A percentile compares a stretch with the other conserved stretches of the same genome.
Evolutionary conservation across 2,797 vertebrate species (phyloP).

Genomic region (Neopelma chrysocephalum): DNA sequence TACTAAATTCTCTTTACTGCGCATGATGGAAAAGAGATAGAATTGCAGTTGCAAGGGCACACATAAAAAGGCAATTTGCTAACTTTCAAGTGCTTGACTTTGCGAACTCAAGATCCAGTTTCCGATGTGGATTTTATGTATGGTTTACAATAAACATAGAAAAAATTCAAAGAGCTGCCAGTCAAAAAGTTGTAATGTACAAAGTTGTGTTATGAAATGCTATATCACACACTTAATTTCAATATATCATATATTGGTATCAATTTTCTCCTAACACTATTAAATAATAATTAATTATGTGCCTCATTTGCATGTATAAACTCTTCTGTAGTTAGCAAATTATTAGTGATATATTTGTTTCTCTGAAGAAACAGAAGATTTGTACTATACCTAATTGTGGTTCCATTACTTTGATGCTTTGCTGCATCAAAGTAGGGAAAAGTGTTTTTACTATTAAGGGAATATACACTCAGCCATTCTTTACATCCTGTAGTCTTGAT

Average conservation of each 20-base stretch:
- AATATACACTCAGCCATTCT: not conserved
- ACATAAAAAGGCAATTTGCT: not conserved
- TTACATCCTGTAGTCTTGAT: not conserved
- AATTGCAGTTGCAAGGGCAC: not conserved
- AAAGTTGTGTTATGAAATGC: not conserved
- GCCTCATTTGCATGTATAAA: not conserved
- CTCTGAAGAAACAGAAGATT: not conserved
- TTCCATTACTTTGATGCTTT: not conserved
- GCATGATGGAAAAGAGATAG: not conserved
- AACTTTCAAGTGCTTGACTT: not conserved
- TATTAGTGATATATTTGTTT: not conserved
- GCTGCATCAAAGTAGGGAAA: not conserved
- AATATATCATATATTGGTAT: not conserved
- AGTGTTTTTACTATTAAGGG: not conserved
- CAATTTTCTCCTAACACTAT: not conserved
- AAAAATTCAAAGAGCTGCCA: not conserved
- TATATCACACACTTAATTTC: not conserved
- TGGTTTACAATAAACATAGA: not conserved
- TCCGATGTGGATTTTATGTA: not conserved
- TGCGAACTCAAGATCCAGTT: not conserved
- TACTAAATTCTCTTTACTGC: not conserved
- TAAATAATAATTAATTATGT: not conserved
- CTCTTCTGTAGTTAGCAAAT: not conserved
- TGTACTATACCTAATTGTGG: not conserved
- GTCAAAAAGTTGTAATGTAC: not conserved